Conservation (phyloP, 2,888 invertebrate genomes). For the Mantis religiosa region DNA sequence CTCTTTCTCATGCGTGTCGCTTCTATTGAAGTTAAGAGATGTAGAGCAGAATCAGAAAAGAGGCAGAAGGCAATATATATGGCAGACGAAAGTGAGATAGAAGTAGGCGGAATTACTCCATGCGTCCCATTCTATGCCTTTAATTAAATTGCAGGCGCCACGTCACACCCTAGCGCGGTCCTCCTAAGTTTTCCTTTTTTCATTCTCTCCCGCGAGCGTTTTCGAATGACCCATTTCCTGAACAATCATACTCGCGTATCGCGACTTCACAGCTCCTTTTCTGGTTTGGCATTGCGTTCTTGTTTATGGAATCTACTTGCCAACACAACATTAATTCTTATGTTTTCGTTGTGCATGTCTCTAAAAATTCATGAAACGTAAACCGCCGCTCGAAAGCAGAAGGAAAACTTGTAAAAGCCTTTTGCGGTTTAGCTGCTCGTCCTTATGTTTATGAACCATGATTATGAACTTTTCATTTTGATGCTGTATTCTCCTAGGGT, state of each 20-base stretch:
- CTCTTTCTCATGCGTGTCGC: not conserved
- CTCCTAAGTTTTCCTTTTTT: not conserved
- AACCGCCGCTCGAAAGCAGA: too few relatives aligned
- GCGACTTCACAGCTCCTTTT: not conserved
- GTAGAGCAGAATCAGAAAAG: not conserved
- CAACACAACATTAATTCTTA: not conserved
- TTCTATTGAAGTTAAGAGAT: not conserved
- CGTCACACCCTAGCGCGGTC: not conserved
- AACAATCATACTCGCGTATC: not conserved
- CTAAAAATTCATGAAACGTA: too few relatives aligned
- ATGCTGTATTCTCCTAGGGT: too few relatives aligned
- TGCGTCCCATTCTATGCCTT: not conserved
- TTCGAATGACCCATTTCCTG: not conserved
- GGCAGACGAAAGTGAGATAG: not conserved
- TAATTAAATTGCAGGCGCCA: not conserved
- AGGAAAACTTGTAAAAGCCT: too few relatives aligned
- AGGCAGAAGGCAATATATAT: not conserved
- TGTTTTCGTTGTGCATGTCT: too few relatives aligned
- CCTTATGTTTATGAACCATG: too few relatives aligned
- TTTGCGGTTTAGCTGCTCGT: too few relatives aligned
- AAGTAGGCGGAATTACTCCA: not conserved
- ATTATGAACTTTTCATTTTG: too few relatives aligned
- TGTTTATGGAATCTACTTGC: not conserved
- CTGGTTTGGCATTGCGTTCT: not conserved
- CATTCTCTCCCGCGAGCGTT: not conserved